Percentiles rank a stretch among this genome's conserved stretches.
phyloP scores from a whole-genome alignment of 2,113 vertebrate genomes.

The Cichladusa arquata region DNA sequence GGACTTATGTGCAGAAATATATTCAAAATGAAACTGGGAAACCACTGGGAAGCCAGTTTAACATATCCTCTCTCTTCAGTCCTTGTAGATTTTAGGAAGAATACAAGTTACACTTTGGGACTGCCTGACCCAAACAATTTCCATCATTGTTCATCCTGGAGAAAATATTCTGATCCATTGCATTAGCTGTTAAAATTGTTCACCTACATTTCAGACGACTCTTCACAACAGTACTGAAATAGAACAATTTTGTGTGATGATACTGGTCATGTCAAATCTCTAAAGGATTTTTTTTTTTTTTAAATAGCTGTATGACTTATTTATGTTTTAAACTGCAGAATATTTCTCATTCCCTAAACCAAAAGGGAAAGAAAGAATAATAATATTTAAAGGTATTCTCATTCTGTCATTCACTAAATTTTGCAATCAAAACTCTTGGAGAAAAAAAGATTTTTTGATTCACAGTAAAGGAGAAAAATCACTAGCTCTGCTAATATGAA shows the following conservation, averaged over 20 bases:
- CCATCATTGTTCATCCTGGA: not conserved
- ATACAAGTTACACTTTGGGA: rapidly evolving
- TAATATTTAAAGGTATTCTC: not conserved
- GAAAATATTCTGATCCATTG: not conserved
- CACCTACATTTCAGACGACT: not conserved
- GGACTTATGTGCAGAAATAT: not conserved
- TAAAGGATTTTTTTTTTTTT: not conserved
- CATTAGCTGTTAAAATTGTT: not conserved
- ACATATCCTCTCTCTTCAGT: not conserved
- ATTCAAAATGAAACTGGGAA: not conserved
- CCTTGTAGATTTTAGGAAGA: not conserved
- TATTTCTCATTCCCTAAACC: not conserved
- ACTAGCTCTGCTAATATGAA: not conserved
- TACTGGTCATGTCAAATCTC: not conserved
- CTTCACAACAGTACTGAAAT: not conserved
- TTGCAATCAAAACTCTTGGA: not conserved
- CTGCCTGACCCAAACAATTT: not conserved
- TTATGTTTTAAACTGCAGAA: not conserved
- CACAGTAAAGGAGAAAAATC: not conserved
- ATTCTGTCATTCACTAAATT: not conserved
- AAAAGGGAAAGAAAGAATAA: not conserved
- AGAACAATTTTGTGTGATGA: not conserved
- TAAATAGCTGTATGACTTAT: not conserved
- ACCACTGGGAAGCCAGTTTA: not conserved
- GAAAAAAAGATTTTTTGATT: not conserved